These are phyloP conservation scores for Prinia subflava DNA, from an alignment of 2,113 vertebrate genomes.

Conservation along the genomic window DNA sequence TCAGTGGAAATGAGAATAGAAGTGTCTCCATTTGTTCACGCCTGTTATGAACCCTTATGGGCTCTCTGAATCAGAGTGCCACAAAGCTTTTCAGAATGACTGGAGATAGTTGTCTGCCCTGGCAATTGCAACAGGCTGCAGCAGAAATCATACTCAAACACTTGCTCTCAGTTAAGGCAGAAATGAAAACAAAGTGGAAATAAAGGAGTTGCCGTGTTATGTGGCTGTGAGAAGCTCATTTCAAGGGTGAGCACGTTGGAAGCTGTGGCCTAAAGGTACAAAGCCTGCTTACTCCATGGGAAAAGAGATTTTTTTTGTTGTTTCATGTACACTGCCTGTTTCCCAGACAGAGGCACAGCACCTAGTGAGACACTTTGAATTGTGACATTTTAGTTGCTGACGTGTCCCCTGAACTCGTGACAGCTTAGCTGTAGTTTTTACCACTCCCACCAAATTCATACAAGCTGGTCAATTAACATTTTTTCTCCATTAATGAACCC, in stretches of 20 bases:
- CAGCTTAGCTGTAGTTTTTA: neutral
- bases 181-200: neutral
- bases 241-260: neutral
- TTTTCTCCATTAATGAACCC: neutral
- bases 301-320: neutral
- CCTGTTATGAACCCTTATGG: fast-evolving
- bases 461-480: neutral
- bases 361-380: neutral
- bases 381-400: neutral
- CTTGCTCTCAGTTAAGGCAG: neutral
- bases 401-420: neutral
- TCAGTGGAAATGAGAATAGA: neutral
- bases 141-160: neutral
- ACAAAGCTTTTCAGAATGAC: neutral
- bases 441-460: neutral
- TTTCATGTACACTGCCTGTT: neutral
- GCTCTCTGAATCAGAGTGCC: neutral
- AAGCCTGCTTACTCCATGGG: neutral
- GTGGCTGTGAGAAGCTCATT: neutral
- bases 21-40: neutral
- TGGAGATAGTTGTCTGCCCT: neutral
- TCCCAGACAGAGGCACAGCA: neutral
- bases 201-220: fast-evolving
- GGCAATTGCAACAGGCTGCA: neutral
- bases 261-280: neutral